Base-by-base conservation (phyloP, 30 jellyfish, hydroid and myxozoan species). In the Aurelia aurita complex sp. Pacific region DNA sequence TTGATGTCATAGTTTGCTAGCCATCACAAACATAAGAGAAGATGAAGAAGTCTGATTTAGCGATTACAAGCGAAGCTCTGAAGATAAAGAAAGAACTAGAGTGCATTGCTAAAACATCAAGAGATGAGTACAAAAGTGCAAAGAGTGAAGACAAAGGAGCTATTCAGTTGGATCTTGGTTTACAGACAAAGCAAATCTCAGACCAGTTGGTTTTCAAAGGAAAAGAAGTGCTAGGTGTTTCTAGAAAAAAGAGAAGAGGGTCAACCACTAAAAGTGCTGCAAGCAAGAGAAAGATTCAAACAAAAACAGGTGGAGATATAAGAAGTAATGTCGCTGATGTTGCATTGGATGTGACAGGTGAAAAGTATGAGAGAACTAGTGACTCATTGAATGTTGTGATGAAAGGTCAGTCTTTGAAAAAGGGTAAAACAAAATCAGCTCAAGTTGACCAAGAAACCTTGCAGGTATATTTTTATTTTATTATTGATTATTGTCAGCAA, bases 221-320 rank as follows among this genome's bases (percentile, higher is more conserved):
- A 33, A 84, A 64, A 42, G 93, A 73, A 64, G 85, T 84, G 14
- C 93, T 84, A 38, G 82, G 55, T 1, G 93, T 84, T 13, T 77
- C 79, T 61, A 88, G 93, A 15, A 50, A 68, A 12, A 64, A 77
- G 42, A 62, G 87, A 63, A 73, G 87, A 42, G 85, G 87, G 11
- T 67, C 85, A 14, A 5, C 67, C 13, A 69, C 61, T 29, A 62
- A 33, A 42, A 12, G 32, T 23, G 38, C 11, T 77, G 33, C 35
- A 11, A 63, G 9, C 32, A 64, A 65, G 64, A 0, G 33, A 13
- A 13, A 29, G 59, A 36, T 1, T n/a, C 59, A 13, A 11, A 36
- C 35, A 32, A 70, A 70, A 43, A 4, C 23, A 6, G 15, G 11
- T 15, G 29, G 59, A 70, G 80, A 70, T 11, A 42, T 40, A 1